These are phyloP conservation scores for Sarcophaga variegata DNA, from an alignment of 2,888 invertebrate genomes.

Conservation along the genomic window DNA sequence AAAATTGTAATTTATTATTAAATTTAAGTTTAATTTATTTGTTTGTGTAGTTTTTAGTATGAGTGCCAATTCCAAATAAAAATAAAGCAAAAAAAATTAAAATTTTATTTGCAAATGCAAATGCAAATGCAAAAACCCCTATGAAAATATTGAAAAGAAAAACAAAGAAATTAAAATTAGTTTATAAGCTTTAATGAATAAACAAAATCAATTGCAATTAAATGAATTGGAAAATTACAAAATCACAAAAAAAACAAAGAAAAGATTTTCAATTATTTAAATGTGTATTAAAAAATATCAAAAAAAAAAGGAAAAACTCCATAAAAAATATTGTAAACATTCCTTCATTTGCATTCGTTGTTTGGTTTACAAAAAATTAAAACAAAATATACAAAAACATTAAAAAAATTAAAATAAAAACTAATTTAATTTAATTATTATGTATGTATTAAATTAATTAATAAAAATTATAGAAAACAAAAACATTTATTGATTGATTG, in stretches of 20 bases:
- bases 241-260: not conserved
- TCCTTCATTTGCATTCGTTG: conserved; percentile 67
- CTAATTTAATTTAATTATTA: conserved; percentile 28
- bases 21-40: not conserved
- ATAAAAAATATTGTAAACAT: too few relatives aligned
- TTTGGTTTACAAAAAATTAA: not conserved
- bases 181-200: not conserved
- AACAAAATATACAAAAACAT: conserved; percentile 53
- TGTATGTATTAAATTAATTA: conserved; percentile 33
- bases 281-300: too few relatives aligned
- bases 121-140: conserved; percentile 29
- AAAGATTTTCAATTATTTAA: too few relatives aligned
- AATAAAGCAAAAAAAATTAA: conserved; percentile 20
- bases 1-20: conserved; percentile 23
- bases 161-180: conserved; percentile 23
- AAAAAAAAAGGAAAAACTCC: too few relatives aligned
- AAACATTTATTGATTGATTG: conserved; percentile 36
- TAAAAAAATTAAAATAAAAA: conserved; percentile 36
- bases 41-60: conserved; percentile 53
- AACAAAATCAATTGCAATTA: conserved; percentile 40
- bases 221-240: conserved; percentile 53
- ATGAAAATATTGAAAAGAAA: conserved; percentile 29
- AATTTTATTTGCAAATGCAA: conserved; percentile 33
- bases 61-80: conserved; percentile 65
- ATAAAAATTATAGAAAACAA: conserved; percentile 45